Percentiles rank a stretch among this genome's conserved stretches.
phyloP scores from a whole-genome alignment of 2,113 vertebrate species.

The Vulpes vulpes region DNA sequence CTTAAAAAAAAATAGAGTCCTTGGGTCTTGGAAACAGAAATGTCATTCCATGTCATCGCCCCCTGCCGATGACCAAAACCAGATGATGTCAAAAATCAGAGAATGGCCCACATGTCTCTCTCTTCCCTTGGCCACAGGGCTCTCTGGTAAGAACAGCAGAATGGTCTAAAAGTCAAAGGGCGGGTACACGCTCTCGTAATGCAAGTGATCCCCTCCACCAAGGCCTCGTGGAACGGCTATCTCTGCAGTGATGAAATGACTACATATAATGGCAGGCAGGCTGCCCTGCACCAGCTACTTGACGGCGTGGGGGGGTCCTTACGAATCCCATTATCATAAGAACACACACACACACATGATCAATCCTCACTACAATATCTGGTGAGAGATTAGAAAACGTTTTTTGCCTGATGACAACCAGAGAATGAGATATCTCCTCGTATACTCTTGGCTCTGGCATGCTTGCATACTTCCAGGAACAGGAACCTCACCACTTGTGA shows the following conservation, averaged over 20 bases:
- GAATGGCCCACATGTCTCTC: neutral
- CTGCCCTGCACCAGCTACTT: neutral
- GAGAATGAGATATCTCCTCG: neutral
- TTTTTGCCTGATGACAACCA: conserved; percentile 34
- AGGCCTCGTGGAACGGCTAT: neutral
- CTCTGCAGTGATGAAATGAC: neutral
- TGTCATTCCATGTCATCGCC: neutral
- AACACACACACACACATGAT: neutral
- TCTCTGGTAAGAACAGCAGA: neutral
- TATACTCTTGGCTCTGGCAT: neutral
- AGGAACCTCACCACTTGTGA: neutral
- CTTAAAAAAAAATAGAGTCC: no score
- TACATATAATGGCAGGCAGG: neutral
- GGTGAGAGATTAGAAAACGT: neutral
- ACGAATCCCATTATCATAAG: neutral
- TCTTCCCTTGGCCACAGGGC: neutral
- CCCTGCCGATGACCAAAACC: neutral
- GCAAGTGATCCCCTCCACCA: neutral
- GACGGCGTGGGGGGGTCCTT: neutral
- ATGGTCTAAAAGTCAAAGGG: neutral
- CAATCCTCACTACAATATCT: neutral
- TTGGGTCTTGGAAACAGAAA: neutral
- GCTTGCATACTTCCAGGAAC: neutral
- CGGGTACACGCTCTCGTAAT: neutral
- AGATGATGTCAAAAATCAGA: neutral